Evolutionary conservation across 2,888 invertebrate species (phyloP).

Genomic region (Eupithecia subfuscata): DNA sequence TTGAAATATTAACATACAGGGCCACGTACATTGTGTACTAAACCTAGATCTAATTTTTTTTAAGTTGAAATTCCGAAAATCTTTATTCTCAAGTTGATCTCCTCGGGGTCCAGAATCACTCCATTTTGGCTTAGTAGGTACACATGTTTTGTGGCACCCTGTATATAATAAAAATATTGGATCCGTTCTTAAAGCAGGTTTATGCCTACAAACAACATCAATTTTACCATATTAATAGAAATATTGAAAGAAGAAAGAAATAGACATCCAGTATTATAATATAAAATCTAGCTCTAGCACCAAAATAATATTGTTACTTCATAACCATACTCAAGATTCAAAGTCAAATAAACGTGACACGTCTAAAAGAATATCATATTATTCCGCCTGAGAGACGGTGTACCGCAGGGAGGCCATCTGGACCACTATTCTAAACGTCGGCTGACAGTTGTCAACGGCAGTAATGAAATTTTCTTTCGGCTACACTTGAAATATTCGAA

Average conservation of each 20-base stretch:
- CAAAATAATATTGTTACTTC: not conserved
- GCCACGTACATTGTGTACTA: too few species aligned
- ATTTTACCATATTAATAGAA: not conserved
- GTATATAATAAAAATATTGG: not conserved
- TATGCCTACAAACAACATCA: not conserved
- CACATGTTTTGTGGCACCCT: too few species aligned
- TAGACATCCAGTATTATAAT: not conserved
- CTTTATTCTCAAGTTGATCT: too few species aligned
- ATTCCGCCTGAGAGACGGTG: constrained; percentile 33
- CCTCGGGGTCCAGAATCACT: too few species aligned
- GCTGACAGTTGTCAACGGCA: constrained; percentile 37
- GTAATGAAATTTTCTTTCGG: constrained; percentile 38
- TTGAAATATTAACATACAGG: too few species aligned
- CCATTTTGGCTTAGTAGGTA: too few species aligned
- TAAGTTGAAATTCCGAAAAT: too few species aligned
- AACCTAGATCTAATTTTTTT: too few species aligned
- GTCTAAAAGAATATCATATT: constrained; percentile 28
- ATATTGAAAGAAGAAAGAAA: not conserved
- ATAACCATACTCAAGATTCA: constrained; percentile 5
- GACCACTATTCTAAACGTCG: constrained; percentile 32
- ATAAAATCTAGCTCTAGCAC: not conserved
- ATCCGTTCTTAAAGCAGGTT: not conserved
- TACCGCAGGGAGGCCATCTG: constrained; percentile 37
- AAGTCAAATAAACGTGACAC: constrained; percentile 17
- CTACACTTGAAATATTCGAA: constrained; percentile 25